Percentiles rank a stretch among this genome's conserved stretches.
Evolutionary conservation across 2,797 vertebrate genomes (phyloP).

Genomic region (Gobio occitaniae): DNA sequence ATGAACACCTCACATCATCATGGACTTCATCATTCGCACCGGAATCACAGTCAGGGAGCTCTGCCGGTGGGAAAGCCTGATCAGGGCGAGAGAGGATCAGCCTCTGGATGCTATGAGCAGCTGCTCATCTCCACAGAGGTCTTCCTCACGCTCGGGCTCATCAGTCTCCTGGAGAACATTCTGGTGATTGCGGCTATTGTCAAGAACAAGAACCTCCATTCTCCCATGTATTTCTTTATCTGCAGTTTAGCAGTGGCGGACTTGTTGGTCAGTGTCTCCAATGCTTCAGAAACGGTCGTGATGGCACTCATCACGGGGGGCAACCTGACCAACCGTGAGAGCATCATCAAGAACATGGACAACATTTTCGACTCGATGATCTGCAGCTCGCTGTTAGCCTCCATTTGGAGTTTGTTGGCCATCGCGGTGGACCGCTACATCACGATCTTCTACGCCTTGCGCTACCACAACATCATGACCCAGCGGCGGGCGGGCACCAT

Average conservation of each 20-base stretch:
- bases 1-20: slow-evolving; percentile 59
- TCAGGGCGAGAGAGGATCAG: slow-evolving; percentile 45
- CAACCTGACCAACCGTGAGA: slow-evolving; percentile 73
- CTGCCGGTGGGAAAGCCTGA: slow-evolving; percentile 29
- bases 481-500: slow-evolving; percentile 77
- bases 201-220: slow-evolving; percentile 90
- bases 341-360: slow-evolving; percentile 84
- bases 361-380: slow-evolving; percentile 90
- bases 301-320: slow-evolving; percentile 83
- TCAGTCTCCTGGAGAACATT: slow-evolving; percentile 87
- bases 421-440: slow-evolving; percentile 90
- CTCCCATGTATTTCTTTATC: slow-evolving; percentile 91
- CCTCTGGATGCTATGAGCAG: slow-evolving; percentile 82
- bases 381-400: slow-evolving; percentile 88
- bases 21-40: slow-evolving; percentile 50
- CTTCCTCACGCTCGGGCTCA: slow-evolving; percentile 84
- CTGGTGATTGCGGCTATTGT: slow-evolving; percentile 84
- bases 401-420: slow-evolving; percentile 88
- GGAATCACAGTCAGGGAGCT: slow-evolving; percentile 59
- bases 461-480: slow-evolving; percentile 89
- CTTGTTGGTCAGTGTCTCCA: slow-evolving; percentile 88
- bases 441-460: slow-evolving; percentile 89
- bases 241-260: slow-evolving; percentile 89
- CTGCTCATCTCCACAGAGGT: slow-evolving; percentile 86
- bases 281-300: slow-evolving; percentile 87